Evolutionary conservation across 2,113 vertebrate species (phyloP).

Genomic region (Diglossa brunneiventris): DNA sequence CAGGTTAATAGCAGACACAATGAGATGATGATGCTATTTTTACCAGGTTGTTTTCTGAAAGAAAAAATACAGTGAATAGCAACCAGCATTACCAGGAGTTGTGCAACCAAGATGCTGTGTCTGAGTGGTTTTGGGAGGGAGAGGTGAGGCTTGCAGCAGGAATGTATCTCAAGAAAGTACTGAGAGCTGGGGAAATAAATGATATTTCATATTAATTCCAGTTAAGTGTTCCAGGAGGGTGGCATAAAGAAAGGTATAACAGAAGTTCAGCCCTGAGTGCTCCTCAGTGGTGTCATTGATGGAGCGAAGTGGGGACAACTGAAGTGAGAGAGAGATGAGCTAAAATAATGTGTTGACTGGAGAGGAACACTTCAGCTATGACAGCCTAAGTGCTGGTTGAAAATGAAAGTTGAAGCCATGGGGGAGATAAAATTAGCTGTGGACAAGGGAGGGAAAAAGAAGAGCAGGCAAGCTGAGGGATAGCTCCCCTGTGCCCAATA

Average conservation of each 20-base stretch:
- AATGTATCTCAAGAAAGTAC: not conserved
- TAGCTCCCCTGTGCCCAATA: slow-evolving; percentile 42
- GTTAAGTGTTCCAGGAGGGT: slow-evolving; percentile 1
- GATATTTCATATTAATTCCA: slow-evolving; percentile 19
- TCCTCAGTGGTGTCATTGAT: slow-evolving; percentile 12
- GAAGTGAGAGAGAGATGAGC: slow-evolving; percentile 23
- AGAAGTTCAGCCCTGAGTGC: not conserved
- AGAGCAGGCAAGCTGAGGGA: slow-evolving; percentile 9
- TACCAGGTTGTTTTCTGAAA: not conserved
- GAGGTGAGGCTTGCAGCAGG: not conserved
- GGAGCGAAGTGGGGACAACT: not conserved
- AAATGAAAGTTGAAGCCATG: slow-evolving; percentile 51
- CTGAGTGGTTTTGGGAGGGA: not conserved
- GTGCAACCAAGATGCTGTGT: not conserved
- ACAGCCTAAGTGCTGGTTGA: slow-evolving; percentile 30
- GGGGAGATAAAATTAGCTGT: slow-evolving; percentile 60
- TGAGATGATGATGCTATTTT: not conserved
- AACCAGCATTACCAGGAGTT: not conserved
- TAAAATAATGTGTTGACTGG: slow-evolving; percentile 52
- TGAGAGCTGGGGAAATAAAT: not conserved
- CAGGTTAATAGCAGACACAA: not conserved
- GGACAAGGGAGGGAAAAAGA: slow-evolving; percentile 26
- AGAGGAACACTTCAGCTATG: slow-evolving; percentile 35
- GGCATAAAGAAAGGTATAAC: not conserved
- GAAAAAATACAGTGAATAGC: not conserved